A percentile compares a stretch with the other conserved stretches of the same genome.
phyloP scores from a whole-genome alignment of 2,797 vertebrate species.

The Amblyopsis hoosieri region DNA sequence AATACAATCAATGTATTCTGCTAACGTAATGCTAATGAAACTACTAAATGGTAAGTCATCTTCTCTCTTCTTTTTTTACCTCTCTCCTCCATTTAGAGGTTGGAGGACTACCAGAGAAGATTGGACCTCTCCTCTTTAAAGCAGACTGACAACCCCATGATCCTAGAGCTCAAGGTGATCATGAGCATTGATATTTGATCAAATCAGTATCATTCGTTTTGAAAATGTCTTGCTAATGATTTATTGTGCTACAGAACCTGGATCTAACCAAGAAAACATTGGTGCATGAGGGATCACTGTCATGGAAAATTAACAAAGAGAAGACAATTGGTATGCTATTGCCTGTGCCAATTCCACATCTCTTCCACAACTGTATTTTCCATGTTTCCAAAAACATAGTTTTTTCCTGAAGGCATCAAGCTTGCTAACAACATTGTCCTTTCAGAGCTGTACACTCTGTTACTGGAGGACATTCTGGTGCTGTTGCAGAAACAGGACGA shows the following conservation, averaged over 20 bases:
- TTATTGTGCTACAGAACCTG: conserved; percentile 82
- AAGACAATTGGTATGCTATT: conserved; percentile 89
- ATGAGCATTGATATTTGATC: background rate
- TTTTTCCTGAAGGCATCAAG: background rate
- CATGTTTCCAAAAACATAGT: background rate
- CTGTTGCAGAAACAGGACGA: conserved; percentile 97
- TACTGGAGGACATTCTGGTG: conserved; percentile 95
- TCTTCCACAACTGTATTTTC: background rate
- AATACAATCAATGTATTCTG: too few species aligned
- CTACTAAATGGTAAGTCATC: background rate
- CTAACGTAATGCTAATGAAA: too few species aligned
- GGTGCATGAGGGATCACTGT: conserved; percentile 95
- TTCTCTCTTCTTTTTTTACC: conserved; percentile 25
- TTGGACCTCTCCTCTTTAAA: conserved; percentile 94
- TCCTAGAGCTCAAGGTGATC: conserved; percentile 92
- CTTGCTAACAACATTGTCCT: conserved; percentile 1
- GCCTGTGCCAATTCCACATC: background rate
- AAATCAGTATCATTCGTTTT: background rate
- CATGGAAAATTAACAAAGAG: conserved; percentile 98
- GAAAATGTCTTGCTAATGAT: background rate
- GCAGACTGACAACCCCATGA: conserved; percentile 92
- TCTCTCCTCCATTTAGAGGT: conserved; percentile 73
- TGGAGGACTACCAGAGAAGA: conserved; percentile 96
- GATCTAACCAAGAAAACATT: conserved; percentile 96
- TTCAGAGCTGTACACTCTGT: conserved; percentile 88